Evolutionary conservation across 2,888 invertebrate genomes (phyloP), one percentile per base, ranked within the genome.

Genomic region (Charanyca ferruginea): DNA sequence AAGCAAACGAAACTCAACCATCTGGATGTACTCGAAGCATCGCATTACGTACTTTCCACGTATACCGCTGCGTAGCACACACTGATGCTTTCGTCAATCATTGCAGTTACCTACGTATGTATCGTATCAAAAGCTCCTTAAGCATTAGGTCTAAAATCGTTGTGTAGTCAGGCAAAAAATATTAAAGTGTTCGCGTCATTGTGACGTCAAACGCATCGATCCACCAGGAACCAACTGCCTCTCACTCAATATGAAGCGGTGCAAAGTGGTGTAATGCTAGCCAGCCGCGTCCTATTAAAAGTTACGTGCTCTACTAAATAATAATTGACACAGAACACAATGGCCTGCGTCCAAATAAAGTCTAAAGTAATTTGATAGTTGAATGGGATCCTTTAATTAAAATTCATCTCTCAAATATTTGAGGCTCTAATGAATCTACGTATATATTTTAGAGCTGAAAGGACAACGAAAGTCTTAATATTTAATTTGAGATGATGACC

Each of bases 171-270:
- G 60, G 45, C 61, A 57, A 73, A 73, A 73, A 53, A 73, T 65
- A 60, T 71, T 68, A 52, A 65, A 62, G 61, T 63, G 42, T 66
- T 44, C 64, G 73, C 83, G 83, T 87, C 85, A 85, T 69, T 42
- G 67, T 85, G 87, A 87, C 87, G 86, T 87, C 86, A 84, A 65
- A 74, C 73, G 79, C 78, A 84, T 87, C 83, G 85, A 86, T 85
- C 81, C 70, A 71, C 61, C 47, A 71, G 60, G 68, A 73, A 69
- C 62, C 57, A 61, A 80, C 64, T 62, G 67, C 52, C 59, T 55
- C 67, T 66, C 73, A 75, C 59, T 67, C 59, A 58, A 59, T 62
- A 53, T 47, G 45, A 68, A 63, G 63, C 64, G 53, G 62, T 75
- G 62, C 61, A 69, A 75, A 73, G 58, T 48, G 32, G 52, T 79